Base-by-base conservation (phyloP, 2,113 vertebrate genomes). In the Excalfactoria chinensis region DNA sequence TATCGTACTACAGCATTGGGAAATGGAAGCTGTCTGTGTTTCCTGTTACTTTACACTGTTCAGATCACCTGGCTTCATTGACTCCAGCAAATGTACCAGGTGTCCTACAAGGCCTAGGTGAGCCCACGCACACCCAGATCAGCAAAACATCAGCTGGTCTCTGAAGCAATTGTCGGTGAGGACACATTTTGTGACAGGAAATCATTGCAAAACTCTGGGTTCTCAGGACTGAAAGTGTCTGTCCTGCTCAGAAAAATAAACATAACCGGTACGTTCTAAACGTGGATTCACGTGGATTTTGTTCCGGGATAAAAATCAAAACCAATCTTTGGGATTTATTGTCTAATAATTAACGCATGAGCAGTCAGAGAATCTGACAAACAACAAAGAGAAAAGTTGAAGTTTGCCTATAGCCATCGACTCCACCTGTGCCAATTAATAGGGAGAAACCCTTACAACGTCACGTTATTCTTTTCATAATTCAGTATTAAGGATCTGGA, bases 161-260 rank as follows among this genome's bases (percentile, higher is more conserved):
- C 84, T 94, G 90, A 93, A 55, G 86, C 95, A 96, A 90, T n/a
- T 84, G 53, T n/a, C 11, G 32, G 51, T 94, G 90, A 90, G 79
- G 84, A 93, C 92, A 86, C 44, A 58, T 89, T 94, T 89, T 90
- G 66, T 84, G 93, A 93, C 90, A 93, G 96, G 93, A 96, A 96
- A 85, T 84, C 53, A 82, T 93, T 96, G 91, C 88, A 94, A 94
- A 92, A 95, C 6, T 22, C 37, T 0, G 2, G 3, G 67, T 84
- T 95, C 84, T 82, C 44, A 76, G 77, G 74, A 89, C 63, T 72
- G 90, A 82, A 93, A 92, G 26, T 28, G 43, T 67, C 19, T 82
- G 58, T 69, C 9, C 41, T 55, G 74, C 77, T 76, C 67, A 84
- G 35, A 82, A 90, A 91, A 71, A 49, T 6, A 75, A 85, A 84